These are phyloP conservation scores for Mus spretus DNA, from an alignment of 2,797 vertebrate genomes.

Conservation along the genomic window DNA sequence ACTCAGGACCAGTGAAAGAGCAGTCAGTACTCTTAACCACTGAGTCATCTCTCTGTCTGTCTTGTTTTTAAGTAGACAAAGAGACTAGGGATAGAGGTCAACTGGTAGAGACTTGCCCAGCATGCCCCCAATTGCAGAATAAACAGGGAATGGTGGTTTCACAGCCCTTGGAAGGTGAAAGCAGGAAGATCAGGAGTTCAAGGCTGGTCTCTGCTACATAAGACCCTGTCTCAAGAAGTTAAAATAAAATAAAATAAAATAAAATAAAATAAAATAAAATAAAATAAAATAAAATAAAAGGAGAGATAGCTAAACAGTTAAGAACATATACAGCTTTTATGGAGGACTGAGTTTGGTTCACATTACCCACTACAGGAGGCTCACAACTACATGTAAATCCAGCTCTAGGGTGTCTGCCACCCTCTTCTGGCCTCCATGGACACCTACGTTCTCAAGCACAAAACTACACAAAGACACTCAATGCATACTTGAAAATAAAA, in stretches of 20 bases:
- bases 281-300: neutral
- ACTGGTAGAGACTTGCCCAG: neutral
- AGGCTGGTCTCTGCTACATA: neutral
- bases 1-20: too few species aligned
- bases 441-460: neutral
- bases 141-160: neutral
- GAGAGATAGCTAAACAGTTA: neutral
- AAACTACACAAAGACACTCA: neutral
- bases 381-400: too few species aligned
- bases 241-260: neutral
- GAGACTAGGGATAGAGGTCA: neutral
- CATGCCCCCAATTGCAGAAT: too few species aligned
- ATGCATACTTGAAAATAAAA: neutral
- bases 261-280: too few species aligned
- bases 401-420: neutral
- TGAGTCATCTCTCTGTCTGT: neutral
- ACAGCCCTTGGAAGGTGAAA: neutral
- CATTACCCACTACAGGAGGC: neutral
- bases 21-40: too few species aligned
- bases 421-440: neutral
- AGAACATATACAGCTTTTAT: neutral
- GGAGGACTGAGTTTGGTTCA: neutral
- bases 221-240: neutral
- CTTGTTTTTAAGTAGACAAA: neutral
- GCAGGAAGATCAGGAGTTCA: neutral